These are phyloP conservation scores for Eulithis testata DNA, from an alignment of 2,888 invertebrate genomes.

Conservation along the genomic window DNA sequence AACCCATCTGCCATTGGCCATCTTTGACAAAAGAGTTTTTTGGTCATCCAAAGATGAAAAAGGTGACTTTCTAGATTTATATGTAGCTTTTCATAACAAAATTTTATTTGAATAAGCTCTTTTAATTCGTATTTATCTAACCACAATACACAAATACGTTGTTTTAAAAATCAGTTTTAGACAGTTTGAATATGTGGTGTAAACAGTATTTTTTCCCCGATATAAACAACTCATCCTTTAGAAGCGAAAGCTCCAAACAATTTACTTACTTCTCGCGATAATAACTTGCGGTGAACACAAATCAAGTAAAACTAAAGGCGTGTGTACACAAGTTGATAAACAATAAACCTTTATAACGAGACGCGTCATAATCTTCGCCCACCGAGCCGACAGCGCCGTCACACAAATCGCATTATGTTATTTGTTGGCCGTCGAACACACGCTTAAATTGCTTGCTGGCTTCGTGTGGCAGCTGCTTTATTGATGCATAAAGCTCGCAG, in stretches of 20 bases:
- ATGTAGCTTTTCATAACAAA: no score
- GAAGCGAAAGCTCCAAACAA: constrained; percentile 25
- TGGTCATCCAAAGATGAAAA: no score
- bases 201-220: not conserved
- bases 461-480: constrained; percentile 44
- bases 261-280: constrained; percentile 22
- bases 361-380: constrained; percentile 69
- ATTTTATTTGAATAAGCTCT: no score
- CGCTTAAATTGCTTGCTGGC: constrained; percentile 49
- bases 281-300: constrained; percentile 39
- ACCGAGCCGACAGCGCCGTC: constrained; percentile 59
- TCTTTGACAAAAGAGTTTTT: no score
- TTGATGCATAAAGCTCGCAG: constrained; percentile 29
- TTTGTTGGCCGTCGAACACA: constrained; percentile 58
- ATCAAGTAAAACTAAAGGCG: constrained; percentile 39
- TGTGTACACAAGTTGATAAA: constrained; percentile 59
- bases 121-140: no score
- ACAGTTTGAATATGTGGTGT: not conserved
- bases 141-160: not conserved
- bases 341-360: constrained; percentile 75
- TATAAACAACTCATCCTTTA: constrained; percentile 4
- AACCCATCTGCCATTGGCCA: no score
- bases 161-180: not conserved
- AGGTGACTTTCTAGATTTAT: no score
- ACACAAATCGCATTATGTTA: constrained; percentile 73